Conservation (phyloP, 2,113 vertebrate species). For the Synodontis membranacea region DNA sequence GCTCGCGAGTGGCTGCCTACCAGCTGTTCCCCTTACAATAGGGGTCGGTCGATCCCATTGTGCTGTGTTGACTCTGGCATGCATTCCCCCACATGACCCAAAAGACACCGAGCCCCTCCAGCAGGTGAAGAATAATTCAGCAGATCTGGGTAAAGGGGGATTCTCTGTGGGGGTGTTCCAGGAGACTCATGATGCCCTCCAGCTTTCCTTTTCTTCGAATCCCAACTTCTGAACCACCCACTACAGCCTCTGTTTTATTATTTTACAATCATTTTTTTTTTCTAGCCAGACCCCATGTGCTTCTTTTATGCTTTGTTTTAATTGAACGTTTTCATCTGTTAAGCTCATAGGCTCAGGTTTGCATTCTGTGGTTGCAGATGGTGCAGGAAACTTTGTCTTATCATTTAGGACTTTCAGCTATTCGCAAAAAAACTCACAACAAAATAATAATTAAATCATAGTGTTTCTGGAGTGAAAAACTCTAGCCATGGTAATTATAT, state of each 20-base stretch:
- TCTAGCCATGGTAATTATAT: neutral
- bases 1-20: constrained; percentile 51
- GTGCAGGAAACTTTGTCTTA: neutral
- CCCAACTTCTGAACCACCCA: constrained; percentile 17
- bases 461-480: neutral
- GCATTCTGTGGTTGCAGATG: constrained; percentile 5
- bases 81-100: constrained; percentile 47
- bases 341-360: constrained; percentile 1
- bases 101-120: constrained; percentile 18
- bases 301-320: constrained; percentile 13
- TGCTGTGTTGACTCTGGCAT: constrained; percentile 26
- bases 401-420: neutral
- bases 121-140: constrained; percentile 48
- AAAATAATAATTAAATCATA: neutral
- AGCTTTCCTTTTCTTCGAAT: constrained; percentile 1
- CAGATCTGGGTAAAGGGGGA: neutral
- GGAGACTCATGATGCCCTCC: neutral
- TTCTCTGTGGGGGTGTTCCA: neutral
- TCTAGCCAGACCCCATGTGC: constrained; percentile 40
- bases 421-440: neutral
- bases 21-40: constrained; percentile 58
- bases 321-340: constrained; percentile 3
- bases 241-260: neutral
- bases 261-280: neutral
- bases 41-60: constrained; percentile 50